A percentile compares a stretch with the other conserved stretches of the same genome.
Evolutionary conservation across 2,888 invertebrate genomes (phyloP).

Genomic region (Aradus depressus): DNA sequence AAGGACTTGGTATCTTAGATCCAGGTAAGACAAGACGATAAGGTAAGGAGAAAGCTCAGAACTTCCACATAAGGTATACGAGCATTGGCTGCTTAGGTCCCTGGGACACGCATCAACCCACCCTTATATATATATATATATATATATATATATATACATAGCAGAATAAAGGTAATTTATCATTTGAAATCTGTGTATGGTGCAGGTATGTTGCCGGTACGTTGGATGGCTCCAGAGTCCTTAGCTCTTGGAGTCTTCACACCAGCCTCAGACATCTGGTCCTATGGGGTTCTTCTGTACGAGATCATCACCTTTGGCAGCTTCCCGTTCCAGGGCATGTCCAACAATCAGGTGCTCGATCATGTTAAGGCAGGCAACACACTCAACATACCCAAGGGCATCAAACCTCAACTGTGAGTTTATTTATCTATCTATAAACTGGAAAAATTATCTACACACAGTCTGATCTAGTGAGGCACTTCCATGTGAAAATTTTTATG

Average conservation of each 20-base stretch:
- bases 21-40: no score
- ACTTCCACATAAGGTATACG: no score
- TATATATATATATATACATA: no score
- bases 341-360: slow-evolving; percentile 72
- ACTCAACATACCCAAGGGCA: slow-evolving; percentile 60
- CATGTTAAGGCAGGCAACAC: slow-evolving; percentile 66
- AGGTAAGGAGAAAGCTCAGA: no score
- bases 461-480: no score
- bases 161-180: neutral
- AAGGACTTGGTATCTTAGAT: no score
- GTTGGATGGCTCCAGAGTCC: slow-evolving; percentile 91
- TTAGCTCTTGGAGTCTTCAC: slow-evolving; percentile 72
- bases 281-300: slow-evolving; percentile 75
- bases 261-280: slow-evolving; percentile 81
- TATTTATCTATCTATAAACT: no score
- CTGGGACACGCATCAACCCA: no score
- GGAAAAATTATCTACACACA: no score
- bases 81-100: no score
- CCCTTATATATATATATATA: no score
- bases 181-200: neutral
- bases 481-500: no score
- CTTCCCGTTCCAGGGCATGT: slow-evolving; percentile 78
- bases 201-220: slow-evolving; percentile 65
- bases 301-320: slow-evolving; percentile 85
- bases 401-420: slow-evolving; percentile 69